A percentile compares a stretch with the other conserved stretches of the same genome.
These are phyloP conservation scores for Poeciliopsis prolifica DNA, from an alignment of 2,113 vertebrate genomes.

Conservation along the genomic window DNA sequence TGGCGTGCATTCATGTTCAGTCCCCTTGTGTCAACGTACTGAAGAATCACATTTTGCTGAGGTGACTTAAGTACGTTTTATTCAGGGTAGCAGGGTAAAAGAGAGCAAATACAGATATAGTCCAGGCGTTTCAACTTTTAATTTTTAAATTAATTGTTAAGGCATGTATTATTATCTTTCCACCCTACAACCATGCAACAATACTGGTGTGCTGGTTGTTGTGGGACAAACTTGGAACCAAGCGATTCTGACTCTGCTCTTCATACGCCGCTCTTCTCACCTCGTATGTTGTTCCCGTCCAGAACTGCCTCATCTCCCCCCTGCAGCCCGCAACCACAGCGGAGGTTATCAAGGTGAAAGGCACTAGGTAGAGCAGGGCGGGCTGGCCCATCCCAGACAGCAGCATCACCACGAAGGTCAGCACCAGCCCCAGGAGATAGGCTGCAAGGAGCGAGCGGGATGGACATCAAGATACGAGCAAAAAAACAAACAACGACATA, in stretches of 20 bases:
- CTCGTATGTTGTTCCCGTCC: slow-evolving; percentile 89
- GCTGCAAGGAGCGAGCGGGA: slow-evolving; percentile 68
- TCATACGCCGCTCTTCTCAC: slow-evolving; percentile 70
- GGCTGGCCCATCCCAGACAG: slow-evolving; percentile 92
- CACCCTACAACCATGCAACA: neutral
- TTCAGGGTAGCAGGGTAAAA: neutral
- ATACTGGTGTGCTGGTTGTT: no score
- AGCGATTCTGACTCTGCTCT: neutral
- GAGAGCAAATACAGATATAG: neutral
- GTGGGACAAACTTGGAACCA: no score
- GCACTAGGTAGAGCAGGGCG: slow-evolving; percentile 94
- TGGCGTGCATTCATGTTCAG: no score
- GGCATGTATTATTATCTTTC: neutral
- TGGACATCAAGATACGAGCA: neutral
- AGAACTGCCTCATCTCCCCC: slow-evolving; percentile 91
- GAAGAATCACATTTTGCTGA: no score
- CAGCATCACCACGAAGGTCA: slow-evolving; percentile 89
- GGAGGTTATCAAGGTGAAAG: slow-evolving; percentile 89
- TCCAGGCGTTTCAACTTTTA: no score
- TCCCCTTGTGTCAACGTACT: no score
- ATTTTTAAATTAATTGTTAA: neutral
- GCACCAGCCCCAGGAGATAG: slow-evolving; percentile 89
- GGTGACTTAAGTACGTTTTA: neutral
- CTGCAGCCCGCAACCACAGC: slow-evolving; percentile 85
- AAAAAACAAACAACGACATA: neutral